Evolutionary conservation across 2,797 vertebrate species (phyloP).

Genomic region (Eleutherodactylus coqui): DNA sequence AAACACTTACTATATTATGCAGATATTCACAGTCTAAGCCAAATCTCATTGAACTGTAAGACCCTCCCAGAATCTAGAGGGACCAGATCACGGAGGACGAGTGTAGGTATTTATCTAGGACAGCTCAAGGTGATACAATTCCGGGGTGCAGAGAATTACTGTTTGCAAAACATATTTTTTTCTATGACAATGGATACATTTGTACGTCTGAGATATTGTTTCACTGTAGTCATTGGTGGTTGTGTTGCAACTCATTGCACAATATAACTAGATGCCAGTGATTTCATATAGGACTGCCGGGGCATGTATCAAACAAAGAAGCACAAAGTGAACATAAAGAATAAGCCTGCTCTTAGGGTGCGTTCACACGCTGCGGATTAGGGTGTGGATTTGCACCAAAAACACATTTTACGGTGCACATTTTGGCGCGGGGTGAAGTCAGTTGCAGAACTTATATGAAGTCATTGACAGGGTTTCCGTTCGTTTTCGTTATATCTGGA

Average conservation of each 20-base stretch:
- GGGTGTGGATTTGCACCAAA: too few species aligned
- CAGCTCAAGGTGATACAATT: not conserved
- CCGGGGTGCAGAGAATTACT: not conserved
- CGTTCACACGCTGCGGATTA: too few species aligned
- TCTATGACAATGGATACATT: conserved; percentile 5
- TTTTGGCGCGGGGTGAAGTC: too few species aligned
- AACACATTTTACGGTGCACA: too few species aligned
- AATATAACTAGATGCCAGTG: not conserved
- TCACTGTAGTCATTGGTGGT: not conserved
- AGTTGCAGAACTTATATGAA: too few species aligned
- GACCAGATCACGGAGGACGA: not conserved
- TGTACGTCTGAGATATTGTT: not conserved
- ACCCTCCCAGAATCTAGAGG: not conserved
- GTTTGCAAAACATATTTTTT: conserved; percentile 2
- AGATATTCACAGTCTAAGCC: conserved; percentile 12
- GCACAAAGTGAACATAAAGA: not conserved
- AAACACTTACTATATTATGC: conserved; percentile 13
- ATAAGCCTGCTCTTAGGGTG: not conserved
- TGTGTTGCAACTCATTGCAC: conserved; percentile 12
- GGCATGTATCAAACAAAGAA: not conserved
- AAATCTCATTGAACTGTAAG: conserved; percentile 4
- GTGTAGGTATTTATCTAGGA: not conserved
- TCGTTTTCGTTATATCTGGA: too few species aligned
- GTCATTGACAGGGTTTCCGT: too few species aligned
- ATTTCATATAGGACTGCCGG: not conserved